Evolutionary conservation across 1,140 invertebrate species (phyloP).

Genomic region (Cepaea nemoralis): DNA sequence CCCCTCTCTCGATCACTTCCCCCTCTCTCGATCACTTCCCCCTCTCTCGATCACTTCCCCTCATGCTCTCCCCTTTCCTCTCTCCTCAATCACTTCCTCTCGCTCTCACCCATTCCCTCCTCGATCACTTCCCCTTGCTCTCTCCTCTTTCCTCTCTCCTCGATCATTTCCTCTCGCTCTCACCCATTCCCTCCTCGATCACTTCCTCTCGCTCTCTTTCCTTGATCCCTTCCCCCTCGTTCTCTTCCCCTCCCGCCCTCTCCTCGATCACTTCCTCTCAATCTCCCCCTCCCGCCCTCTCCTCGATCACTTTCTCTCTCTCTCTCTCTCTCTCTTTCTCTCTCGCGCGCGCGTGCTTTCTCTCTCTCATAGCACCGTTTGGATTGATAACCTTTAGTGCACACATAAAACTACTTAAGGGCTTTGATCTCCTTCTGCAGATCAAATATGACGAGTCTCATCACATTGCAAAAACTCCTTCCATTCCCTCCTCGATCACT

Average conservation of each 20-base stretch:
- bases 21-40: no score
- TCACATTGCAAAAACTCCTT: no score
- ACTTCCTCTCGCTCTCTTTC: not conserved
- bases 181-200: not conserved
- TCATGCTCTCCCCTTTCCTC: no score
- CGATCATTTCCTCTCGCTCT: conserved; percentile 34
- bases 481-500: not conserved
- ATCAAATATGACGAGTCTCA: no score
- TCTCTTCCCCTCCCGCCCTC: not conserved
- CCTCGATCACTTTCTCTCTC: not conserved
- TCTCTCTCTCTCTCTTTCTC: not conserved
- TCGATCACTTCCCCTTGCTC: not conserved
- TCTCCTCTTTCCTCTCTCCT: no score
- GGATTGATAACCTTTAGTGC: no score
- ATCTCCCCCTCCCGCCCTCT: not conserved
- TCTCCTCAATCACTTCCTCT: no score
- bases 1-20: no score
- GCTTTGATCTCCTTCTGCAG: no score
- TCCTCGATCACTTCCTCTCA: not conserved
- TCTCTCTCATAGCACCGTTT: not conserved
- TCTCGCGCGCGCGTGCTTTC: not conserved
- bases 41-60: no score
- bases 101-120: no score
- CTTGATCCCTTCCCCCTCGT: not conserved
- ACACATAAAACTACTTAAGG: no score